Percentiles rank a stretch among this genome's conserved stretches.
phyloP scores from a whole-genome alignment of 2,797 vertebrate species.

The Holocentrus rufus region DNA sequence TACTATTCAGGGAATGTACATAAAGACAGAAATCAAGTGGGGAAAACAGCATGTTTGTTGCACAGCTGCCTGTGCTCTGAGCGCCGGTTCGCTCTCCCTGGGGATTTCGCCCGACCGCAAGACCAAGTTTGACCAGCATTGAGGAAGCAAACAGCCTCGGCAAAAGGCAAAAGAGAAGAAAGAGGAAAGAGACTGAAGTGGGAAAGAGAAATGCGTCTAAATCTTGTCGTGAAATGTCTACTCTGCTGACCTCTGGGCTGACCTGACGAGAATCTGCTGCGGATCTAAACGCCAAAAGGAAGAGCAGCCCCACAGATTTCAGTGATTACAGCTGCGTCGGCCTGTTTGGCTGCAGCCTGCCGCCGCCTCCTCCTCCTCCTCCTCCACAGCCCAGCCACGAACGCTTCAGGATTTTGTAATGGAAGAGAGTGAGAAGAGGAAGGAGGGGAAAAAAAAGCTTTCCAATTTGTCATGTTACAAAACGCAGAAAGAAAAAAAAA shows the following conservation, averaged over 20 bases:
- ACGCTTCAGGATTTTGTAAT: conserved; percentile 50
- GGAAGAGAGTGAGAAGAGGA: conserved; percentile 42
- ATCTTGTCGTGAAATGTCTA: conserved; percentile 10
- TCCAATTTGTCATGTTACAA: conserved; percentile 70
- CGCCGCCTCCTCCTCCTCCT: conserved; percentile 39
- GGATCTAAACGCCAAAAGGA: conserved; percentile 18
- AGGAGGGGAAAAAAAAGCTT: conserved; percentile 37
- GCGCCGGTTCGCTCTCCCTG: conserved; percentile 3
- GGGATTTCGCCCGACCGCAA: not conserved
- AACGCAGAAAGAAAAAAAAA: conserved; percentile 58
- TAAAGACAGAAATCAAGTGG: not conserved
- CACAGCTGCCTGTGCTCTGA: not conserved
- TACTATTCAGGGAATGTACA: not conserved
- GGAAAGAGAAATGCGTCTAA: not conserved
- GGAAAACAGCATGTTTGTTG: conserved; percentile 5
- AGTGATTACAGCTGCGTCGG: conserved; percentile 22
- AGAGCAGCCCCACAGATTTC: conserved; percentile 15
- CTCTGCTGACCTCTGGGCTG: conserved; percentile 41
- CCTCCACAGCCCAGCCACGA: conserved; percentile 47
- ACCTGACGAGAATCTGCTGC: conserved; percentile 37
- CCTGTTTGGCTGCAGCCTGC: conserved; percentile 37
- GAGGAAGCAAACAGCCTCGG: conserved; percentile 30
- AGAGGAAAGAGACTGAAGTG: not conserved
- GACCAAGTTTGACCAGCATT: conserved; percentile 25
- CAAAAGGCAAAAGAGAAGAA: conserved; percentile 15